Base-by-base conservation (phyloP, 2,113 vertebrate species). In the Pachycephala philippinensis region DNA sequence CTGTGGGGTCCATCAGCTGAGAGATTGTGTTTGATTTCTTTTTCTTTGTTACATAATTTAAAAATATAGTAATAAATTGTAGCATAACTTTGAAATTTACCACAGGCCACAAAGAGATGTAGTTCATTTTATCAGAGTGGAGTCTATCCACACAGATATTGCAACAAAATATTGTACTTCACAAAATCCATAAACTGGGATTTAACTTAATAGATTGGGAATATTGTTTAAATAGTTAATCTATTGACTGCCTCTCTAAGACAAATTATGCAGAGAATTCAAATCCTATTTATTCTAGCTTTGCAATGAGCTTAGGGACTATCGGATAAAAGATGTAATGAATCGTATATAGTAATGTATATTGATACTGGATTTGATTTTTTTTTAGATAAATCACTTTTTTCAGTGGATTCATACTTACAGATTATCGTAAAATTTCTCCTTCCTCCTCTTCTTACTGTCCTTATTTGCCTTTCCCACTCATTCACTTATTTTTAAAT, bases 1-100 rank as follows among this genome's bases (percentile, higher is more conserved):
- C 84, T 83, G 47, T 94, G 84, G 90, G 92, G 78, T 89, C 90
- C 63, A 52, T 78, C 84, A 88, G 53, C 47, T 69, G 63, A 95
- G 69, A 69, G 40, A 57, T 0, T 61, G 44, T 49, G 28, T 69
- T 90, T 77, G 53, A 69, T 88, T 90, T 80, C 49, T 89, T 75
- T 78, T 27, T 12, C 53, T 87, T 88, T 30, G 80, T 85, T 83
- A 85, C 27, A 68, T 90, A 77, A 88, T 77, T 94, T 80, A 4
- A 77, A 80, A 94, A 61, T 42, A 57, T 1, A 83, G 64, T 14
- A 82, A 90, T 50, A 69, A 65, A 42, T 35, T 31, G 56, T 71
- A 66, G 69, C 39, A 37, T 57, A 79, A 88, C 50, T 92, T 87
- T 28, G 57, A 61, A 44, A 57, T 86, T 75, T 87, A 84, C 66